Percentiles rank a stretch among this genome's conserved stretches.
Conservation (phyloP, 2,888 invertebrate genomes). For the Hydropsyche betteni region DNA sequence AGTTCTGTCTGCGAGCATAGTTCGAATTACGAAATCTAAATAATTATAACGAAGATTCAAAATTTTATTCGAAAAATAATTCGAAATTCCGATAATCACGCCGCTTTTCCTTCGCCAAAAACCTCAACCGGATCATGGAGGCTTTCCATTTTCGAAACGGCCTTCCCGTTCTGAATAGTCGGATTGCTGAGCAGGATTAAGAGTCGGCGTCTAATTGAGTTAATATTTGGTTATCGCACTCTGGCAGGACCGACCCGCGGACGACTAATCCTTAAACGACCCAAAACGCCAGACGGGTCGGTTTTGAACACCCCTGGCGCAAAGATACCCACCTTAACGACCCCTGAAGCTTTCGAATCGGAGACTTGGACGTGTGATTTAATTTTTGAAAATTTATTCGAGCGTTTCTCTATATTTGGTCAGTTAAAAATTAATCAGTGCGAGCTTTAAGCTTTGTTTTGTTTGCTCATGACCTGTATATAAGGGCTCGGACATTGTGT, state of each 20-base stretch:
- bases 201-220: slow-evolving; percentile 62
- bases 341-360: not conserved
- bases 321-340: slow-evolving; percentile 1
- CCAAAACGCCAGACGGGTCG: slow-evolving; percentile 56
- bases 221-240: slow-evolving; percentile 68
- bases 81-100: too few species aligned
- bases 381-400: too few species aligned
- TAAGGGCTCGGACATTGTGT: not conserved
- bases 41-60: too few species aligned
- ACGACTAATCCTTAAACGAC: slow-evolving; percentile 17
- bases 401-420: too few species aligned
- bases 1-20: not conserved
- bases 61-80: too few species aligned
- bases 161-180: not conserved
- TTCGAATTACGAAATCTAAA: too few species aligned
- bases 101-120: too few species aligned
- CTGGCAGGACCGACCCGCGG: slow-evolving; percentile 55
- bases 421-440: not conserved
- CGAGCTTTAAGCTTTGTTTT: not conserved
- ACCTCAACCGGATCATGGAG: not conserved
- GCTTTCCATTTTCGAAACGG: not conserved
- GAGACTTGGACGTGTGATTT: too few species aligned
- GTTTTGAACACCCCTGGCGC: not conserved
- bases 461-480: not conserved
- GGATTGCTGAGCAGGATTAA: slow-evolving; percentile 15